Evolutionary conservation across 1,140 invertebrate genomes (phyloP).

Genomic region (Camponotus floridanus): DNA sequence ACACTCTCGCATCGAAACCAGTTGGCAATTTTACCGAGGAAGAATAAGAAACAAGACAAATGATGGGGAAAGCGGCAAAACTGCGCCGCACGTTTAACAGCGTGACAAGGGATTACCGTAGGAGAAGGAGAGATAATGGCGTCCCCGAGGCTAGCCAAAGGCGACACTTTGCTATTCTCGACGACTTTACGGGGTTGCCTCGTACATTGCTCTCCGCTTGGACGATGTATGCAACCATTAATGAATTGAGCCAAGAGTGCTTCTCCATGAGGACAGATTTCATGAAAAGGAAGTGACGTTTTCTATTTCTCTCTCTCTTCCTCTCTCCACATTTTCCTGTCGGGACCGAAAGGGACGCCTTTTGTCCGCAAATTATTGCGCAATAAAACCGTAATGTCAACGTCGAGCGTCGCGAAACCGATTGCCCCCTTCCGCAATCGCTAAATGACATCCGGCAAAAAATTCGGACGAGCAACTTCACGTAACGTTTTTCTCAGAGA

Average conservation of each 20-base stretch:
- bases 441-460: constrained; percentile 24
- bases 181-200: constrained; percentile 46
- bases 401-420: constrained; percentile 24
- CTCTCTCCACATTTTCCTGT: constrained; percentile 34
- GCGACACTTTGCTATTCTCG: constrained; percentile 56
- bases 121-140: constrained; percentile 58
- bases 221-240: constrained; percentile 59
- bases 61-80: constrained; percentile 40
- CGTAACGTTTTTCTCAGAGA: neutral
- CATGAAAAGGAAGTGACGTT: neutral
- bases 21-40: constrained; percentile 23
- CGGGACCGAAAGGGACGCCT: neutral
- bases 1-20: neutral
- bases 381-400: constrained; percentile 52
- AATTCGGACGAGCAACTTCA: neutral
- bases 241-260: constrained; percentile 65
- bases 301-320: neutral
- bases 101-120: constrained; percentile 45
- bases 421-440: constrained; percentile 12
- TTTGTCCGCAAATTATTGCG: constrained; percentile 59
- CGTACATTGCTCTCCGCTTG: constrained; percentile 36
- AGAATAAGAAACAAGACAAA: constrained; percentile 40
- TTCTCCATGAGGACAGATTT: constrained; percentile 5
- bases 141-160: constrained; percentile 60
- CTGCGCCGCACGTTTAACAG: constrained; percentile 46